Conservation (phyloP, 2,888 invertebrate genomes). For the Cheilosia impressa region DNA sequence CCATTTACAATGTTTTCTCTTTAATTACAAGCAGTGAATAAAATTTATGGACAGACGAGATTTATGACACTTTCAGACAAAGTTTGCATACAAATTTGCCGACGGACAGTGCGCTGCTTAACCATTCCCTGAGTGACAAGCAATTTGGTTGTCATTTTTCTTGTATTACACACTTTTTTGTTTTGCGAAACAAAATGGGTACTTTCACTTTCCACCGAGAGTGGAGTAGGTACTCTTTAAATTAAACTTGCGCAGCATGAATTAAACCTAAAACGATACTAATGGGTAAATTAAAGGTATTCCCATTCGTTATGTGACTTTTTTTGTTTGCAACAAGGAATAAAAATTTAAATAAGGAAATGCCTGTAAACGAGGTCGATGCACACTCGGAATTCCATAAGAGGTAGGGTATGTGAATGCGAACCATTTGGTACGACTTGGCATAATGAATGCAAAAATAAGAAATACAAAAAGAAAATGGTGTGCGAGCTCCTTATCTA, state of each 20-base stretch:
- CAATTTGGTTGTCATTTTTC: constrained; percentile 31
- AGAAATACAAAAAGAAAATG: not conserved
- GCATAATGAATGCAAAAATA: constrained; percentile 36
- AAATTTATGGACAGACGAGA: constrained; percentile 10
- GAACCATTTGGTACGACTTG: constrained; percentile 14
- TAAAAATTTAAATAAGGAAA: constrained; percentile 30
- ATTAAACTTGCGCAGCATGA: constrained; percentile 30
- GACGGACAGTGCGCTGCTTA: not conserved
- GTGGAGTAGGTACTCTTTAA: not conserved
- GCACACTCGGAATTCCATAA: constrained; percentile 55
- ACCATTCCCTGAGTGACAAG: constrained; percentile 17
- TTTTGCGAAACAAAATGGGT: constrained; percentile 2
- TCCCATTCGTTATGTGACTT: constrained; percentile 3
- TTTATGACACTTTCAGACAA: constrained; percentile 14
- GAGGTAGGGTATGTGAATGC: constrained; percentile 1
- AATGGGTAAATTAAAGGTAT: constrained; percentile 1
- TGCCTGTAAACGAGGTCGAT: constrained; percentile 25
- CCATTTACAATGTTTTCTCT: constrained; percentile 7
- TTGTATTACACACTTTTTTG: constrained; percentile 15
- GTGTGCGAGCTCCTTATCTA: constrained; percentile 15
- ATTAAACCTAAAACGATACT: constrained; percentile 33
- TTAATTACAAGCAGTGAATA: constrained; percentile 11
- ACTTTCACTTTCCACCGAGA: constrained; percentile 47
- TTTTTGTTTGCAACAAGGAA: not conserved
- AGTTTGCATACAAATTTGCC: constrained; percentile 7